Evolutionary conservation across 2,797 vertebrate species (phyloP), one percentile per base, ranked within the genome.

Genomic region (Hoplostethus mediterraneus): DNA sequence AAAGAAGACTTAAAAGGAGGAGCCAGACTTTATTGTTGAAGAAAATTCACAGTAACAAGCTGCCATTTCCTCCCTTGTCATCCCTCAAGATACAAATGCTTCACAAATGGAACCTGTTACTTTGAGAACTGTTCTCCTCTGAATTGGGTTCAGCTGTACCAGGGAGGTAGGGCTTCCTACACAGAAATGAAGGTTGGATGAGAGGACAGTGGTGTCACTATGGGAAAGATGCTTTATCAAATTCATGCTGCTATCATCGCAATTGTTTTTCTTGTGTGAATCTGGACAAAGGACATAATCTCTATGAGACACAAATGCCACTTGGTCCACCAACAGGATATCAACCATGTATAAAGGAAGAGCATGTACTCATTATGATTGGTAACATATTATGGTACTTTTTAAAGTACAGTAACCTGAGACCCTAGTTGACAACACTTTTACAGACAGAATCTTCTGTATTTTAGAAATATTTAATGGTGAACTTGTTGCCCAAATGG

Each of bases 401-500:
- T 42, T 48, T 6, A 21, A 1, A 0, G 1, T 38, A 17, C 17
- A 44, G 10, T 63, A 54, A 64, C 14, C 4, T 8, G 13, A 67
- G 17, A 75, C 48, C 44, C 7, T 12, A 10, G 8, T 51, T 58
- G 28, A 57, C 33, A 63, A 57, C 12, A 47, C 36, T 77, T 85
- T 70, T 73, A 36, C 47, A 51, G 17, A 63, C 44, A 56, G 44
- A 56, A 17, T 28, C 30, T 12, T 42, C 9, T 9, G 3, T 42
- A 10, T 42, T 42, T 42, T 42, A 10, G 40, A 12, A 10, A 12
- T 42, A 10, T 11, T 42, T 0, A 42, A 42, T 42, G 40, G 1
- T 12, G 9, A 42, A 42, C 10, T 42, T 58, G n/a, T 25, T 52
- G 58, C 21, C n/a, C n/a, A 33, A 81, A 78, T 74, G 79, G 81